Base-by-base conservation (phyloP, 2,113 vertebrate species). In the Ageneiosus marmoratus region DNA sequence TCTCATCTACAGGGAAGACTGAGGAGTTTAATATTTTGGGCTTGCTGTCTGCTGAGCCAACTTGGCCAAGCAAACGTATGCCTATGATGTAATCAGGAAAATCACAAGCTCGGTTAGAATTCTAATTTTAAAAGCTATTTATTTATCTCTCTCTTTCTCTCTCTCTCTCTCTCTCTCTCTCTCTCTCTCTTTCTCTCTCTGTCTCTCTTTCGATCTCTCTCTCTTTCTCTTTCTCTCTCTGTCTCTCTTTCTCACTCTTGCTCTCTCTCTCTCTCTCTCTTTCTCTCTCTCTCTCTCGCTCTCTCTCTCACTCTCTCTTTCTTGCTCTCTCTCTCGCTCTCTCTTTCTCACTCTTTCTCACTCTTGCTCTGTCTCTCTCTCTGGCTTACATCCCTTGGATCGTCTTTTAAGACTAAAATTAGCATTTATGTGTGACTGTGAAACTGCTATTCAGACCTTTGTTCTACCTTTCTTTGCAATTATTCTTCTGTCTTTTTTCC, bases 31-130 rank as follows among this genome's bases (percentile, higher is more conserved):
- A 70, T 70, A 70, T 70, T 70, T 44, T 44, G 37, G 22, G 37
- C 41, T 2, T 70, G 67, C 67, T 4, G 12, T 15, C 67, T 70
- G 34, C 93, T 93, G 88, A 91, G 88, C 58, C 55, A 62, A n/a
- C 48, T 44, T 70, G 67, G 62, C 51, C 56, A 89, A 86, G 79
- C 82, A 90, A 89, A 85, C 87, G 86, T 88, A 77, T 86, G 82
- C 58, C 44, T 46, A 50, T 24, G 48, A 80, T 46, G 11, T 41
- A 70, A n/a, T 56, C 46, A 87, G 84, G 87, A 89, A 91, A 87
- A 92, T 91, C 89, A 82, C 77, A 65, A 83, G 84, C 48, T 77
- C 60, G 37, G 86, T 70, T 83, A 92, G 86, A 86, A 63, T 84
- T 83, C 86, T 82, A 69, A 41, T 62, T 15, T 32, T 16, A 86